These are phyloP conservation scores for Accipiter minullus DNA, from an alignment of 2,797 vertebrate genomes.

Conservation along the genomic window DNA sequence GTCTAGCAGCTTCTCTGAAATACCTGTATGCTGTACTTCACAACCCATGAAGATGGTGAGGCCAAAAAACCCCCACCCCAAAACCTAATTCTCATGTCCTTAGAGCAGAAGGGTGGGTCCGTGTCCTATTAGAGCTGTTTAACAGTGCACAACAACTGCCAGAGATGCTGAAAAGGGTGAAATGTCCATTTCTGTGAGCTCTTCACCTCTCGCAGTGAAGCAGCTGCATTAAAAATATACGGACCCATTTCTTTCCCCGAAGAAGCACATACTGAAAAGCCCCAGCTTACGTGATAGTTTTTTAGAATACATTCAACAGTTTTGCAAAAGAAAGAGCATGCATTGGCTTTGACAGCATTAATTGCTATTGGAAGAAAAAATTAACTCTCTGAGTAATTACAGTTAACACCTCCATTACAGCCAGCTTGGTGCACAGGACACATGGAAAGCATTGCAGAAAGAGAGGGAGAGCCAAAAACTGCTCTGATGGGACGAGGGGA, in stretches of 20 bases:
- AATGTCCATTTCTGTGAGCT: neutral
- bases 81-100: neutral
- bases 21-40: neutral
- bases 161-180: neutral
- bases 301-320: neutral
- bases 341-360: neutral
- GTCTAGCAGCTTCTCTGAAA: neutral
- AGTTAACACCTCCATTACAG: neutral
- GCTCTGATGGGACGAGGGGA: too few species aligned
- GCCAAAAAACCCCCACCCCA: neutral
- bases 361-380: neutral
- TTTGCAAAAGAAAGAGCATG: neutral
- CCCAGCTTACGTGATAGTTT: neutral
- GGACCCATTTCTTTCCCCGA: neutral
- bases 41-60: neutral
- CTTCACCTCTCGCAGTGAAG: neutral
- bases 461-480: fast-evolving
- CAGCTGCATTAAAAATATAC: neutral
- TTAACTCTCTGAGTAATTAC: neutral
- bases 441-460: too few species aligned
- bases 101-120: neutral
- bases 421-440: neutral
- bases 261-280: neutral
- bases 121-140: slow-evolving; percentile 17
- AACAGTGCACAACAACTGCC: neutral